Percentiles rank a stretch among this genome's conserved stretches.
Evolutionary conservation across 2,797 vertebrate genomes (phyloP).

Genomic region (Acanthurus tractus): DNA sequence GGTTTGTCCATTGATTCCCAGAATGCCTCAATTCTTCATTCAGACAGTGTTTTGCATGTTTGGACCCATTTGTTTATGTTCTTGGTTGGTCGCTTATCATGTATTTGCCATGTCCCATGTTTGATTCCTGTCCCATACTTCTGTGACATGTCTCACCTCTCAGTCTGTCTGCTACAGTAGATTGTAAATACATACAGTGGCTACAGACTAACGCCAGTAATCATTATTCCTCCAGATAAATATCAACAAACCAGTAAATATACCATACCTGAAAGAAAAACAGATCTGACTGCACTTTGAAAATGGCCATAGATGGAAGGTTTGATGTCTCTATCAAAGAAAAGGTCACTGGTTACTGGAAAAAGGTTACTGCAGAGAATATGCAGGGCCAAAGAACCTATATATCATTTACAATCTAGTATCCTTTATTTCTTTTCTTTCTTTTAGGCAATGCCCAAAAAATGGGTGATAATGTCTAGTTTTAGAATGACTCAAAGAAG

Average conservation of each 20-base stretch:
- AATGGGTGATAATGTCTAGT: not conserved
- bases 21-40: not conserved
- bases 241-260: conserved; percentile 5
- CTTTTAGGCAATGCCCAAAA: not conserved
- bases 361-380: conserved; percentile 32
- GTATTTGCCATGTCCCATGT: not conserved
- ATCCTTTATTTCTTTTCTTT: not conserved
- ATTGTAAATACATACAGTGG: conserved; percentile 4
- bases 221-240: conserved; percentile 7
- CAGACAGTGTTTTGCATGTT: not conserved
- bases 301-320: conserved; percentile 6
- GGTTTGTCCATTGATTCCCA: conserved; percentile 32
- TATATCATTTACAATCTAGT: not conserved
- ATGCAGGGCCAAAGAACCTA: not conserved
- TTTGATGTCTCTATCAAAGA: conserved; percentile 47
- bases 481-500: conserved; percentile 7
- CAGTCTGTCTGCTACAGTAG: not conserved
- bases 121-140: not conserved
- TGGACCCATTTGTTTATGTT: not conserved
- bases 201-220: conserved; percentile 1
- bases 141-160: not conserved
- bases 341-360: conserved; percentile 34
- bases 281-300: conserved; percentile 4
- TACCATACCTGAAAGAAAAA: not conserved
- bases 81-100: too few relatives aligned